Evolutionary conservation across 2,113 vertebrate species (phyloP), one percentile per base, ranked within the genome.

Genomic region (Amazona guildingii): DNA sequence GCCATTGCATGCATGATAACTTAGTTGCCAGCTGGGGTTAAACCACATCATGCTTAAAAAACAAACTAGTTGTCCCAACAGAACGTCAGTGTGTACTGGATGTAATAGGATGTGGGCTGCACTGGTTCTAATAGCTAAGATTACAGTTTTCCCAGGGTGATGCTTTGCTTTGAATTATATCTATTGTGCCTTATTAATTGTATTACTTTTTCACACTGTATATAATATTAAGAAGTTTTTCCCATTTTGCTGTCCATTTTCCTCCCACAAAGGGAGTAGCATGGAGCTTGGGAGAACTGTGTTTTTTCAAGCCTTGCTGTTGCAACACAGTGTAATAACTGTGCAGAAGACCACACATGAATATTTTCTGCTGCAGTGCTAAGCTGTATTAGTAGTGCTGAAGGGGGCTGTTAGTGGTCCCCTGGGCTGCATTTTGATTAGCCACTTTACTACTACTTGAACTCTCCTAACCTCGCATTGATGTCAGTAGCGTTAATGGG

Each of bases 381-480:
- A 86, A 73, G 61, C 75, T 88, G 31, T 76, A 15, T 94, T 75
- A 86, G 66, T 69, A 61, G 86, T 96, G 84, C 83, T 93, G 83
- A 52, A 89, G 44, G 94, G 92, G 84, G 44, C 86, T 91, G 59
- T 90, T 69, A 77, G 83, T 92, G 88, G 46, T 96, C 95, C 73
- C 88, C 69, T 78, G 91, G 85, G 95, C 90, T 91, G 79, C 55
- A 85, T 95, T 89, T 87, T 95, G 90, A 96, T 97, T 88, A 96
- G 94, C 68, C 66, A 88, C 87, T 94, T 93, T 77, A 85, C 83
- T 95, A 55, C 90, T 94, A 13, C 76, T 93, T 95, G 89, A 95
- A 88, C 92, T 94, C 75, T 95, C 49, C 90, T 74, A 96, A 68
- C 70, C 33, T 87, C 75, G 77, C 77, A 94, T 95, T 94, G 88